Percentiles rank a stretch among this genome's conserved stretches.
Conservation (phyloP, 2,888 invertebrate genomes). For the Hesperia comma region DNA sequence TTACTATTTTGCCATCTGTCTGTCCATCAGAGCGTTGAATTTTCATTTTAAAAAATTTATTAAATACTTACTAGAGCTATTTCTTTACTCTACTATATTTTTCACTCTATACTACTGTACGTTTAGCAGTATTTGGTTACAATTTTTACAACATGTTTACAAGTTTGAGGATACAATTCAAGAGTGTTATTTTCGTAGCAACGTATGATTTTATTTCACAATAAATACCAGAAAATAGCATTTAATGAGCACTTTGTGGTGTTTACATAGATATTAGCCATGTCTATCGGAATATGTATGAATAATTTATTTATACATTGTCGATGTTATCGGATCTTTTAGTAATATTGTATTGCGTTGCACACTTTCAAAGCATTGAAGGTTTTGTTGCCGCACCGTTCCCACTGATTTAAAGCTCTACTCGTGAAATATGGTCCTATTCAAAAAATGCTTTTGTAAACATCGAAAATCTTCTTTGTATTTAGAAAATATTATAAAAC, state of each 20-base stretch:
- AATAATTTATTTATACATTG: conserved; percentile 26
- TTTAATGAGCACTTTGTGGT: conserved; percentile 12
- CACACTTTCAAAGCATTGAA: conserved; percentile 20
- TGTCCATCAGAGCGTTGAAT: no score
- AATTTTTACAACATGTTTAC: no score
- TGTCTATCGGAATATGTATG: conserved; percentile 21
- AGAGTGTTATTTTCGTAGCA: background rate
- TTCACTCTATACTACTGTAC: no score
- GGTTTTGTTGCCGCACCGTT: conserved; percentile 1
- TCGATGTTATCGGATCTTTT: conserved; percentile 24
- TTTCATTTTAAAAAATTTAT: no score
- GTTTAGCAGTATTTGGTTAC: no score
- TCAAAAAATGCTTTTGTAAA: conserved; percentile 39
- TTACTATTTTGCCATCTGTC: no score
- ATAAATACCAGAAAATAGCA: background rate
- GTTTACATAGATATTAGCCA: conserved; percentile 14
- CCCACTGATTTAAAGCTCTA: background rate
- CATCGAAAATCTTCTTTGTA: conserved; percentile 31
- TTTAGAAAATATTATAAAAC: conserved; percentile 46
- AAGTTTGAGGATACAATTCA: no score
- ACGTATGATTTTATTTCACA: background rate
- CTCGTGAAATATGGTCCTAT: conserved; percentile 22
- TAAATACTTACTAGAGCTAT: no score
- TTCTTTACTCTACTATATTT: no score
- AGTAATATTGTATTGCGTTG: conserved; percentile 38